Base-by-base conservation (phyloP, 2,113 vertebrate genomes). In the Gobio gobio region DNA sequence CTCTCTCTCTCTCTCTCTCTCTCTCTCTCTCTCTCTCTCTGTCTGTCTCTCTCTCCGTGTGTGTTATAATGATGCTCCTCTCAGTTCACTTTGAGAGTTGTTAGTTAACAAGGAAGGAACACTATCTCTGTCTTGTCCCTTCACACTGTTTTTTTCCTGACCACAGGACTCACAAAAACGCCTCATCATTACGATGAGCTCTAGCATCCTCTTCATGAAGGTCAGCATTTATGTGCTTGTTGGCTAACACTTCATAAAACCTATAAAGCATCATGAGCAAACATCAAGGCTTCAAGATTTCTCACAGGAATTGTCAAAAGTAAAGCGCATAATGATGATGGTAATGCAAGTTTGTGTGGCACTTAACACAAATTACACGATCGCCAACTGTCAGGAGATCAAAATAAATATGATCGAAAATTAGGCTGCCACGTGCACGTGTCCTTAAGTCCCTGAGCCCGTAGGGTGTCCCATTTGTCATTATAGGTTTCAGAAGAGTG, bases 61-160 rank as follows among this genome's bases (percentile, higher is more conserved):
- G 85, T 78, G 12, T 73, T 70, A 75, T 73, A 88, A 87, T 90
- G 78, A 81, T 66, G 43, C 78, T 66, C 24, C 78, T 79, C 40
- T 68, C 45, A 29, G 16, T 68, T 66, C 78, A 51, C 45, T 81
- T 68, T 81, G 45, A 81, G 45, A 36, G 78, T 33, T 68, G 78
- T 22, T 81, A 49, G 45, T 51, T 81, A 81, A 51, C 43, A 2
- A 22, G 43, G 59, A 66, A 47, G 2, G 63, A 81, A 36, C 26
- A 14, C 68, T 82, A 1, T 45, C 10, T 77, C 59, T 33, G 3
- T 72, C 74, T 26, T 18, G 29, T 49, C 22, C 22, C 26, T 54
- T 83, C 22, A 77, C 16, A n/a, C 64, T 10, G 5, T 16, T 2
- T 61, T 26, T 70, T 47, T 24, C 24, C 45, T 45, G n/a, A 79